Conservation (phyloP, 2,888 invertebrate species). For the Neoascia interrupta region DNA sequence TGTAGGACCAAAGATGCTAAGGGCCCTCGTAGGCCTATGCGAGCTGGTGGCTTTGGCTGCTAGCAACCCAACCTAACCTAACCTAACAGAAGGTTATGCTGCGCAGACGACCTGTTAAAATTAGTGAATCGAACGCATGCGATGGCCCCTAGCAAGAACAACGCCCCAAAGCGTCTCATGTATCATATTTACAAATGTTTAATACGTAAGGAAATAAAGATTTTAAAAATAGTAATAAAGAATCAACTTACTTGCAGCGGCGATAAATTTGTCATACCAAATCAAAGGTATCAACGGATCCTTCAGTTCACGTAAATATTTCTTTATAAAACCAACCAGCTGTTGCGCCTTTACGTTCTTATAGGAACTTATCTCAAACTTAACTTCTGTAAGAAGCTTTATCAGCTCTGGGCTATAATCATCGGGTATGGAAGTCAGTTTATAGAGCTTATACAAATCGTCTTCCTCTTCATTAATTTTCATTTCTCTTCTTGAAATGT, state of each 20-base stretch:
- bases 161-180: no score
- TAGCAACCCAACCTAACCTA: no score
- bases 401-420: slow-evolving; percentile 80
- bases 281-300: slow-evolving; percentile 88
- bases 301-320: slow-evolving; percentile 86
- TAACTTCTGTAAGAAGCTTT: slow-evolving; percentile 15
- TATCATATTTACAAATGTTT: no score
- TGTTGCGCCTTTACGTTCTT: slow-evolving; percentile 62
- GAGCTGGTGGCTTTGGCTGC: no score
- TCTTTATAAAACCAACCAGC: slow-evolving; percentile 82
- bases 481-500: no score
- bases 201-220: no score
- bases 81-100: no score
- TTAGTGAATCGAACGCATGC: no score
- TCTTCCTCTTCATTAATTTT: slow-evolving; percentile 75
- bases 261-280: slow-evolving; percentile 86
- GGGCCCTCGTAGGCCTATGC: no score
- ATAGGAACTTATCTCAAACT: slow-evolving; percentile 23
- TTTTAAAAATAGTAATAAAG: neutral
- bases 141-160: no score
- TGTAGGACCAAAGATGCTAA: no score
- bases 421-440: slow-evolving; percentile 80
- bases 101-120: no score
- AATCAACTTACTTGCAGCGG: slow-evolving; percentile 79
- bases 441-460: slow-evolving; percentile 85